These are phyloP conservation scores for Mystacornis crossleyi DNA, from an alignment of 2,113 vertebrate species.

Conservation along the genomic window DNA sequence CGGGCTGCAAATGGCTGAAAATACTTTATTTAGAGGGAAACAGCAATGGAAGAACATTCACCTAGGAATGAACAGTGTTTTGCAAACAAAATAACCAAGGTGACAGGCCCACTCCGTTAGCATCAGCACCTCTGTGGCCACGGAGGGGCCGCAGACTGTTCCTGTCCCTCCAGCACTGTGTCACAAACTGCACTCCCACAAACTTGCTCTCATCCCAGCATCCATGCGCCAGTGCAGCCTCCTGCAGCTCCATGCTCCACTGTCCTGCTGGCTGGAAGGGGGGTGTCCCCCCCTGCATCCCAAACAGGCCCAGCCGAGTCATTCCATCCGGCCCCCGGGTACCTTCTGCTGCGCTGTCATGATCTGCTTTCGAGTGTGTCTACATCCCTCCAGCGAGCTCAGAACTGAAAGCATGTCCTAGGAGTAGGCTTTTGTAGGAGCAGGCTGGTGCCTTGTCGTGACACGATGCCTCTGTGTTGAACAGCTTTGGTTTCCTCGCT, in stretches of 20 bases:
- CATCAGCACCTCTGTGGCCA: background rate
- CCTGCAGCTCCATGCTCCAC: slow-evolving; percentile 48
- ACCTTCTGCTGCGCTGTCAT: slow-evolving; percentile 29
- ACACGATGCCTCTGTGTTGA: slow-evolving; percentile 55
- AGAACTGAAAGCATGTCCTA: slow-evolving; percentile 33
- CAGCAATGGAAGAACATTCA: background rate
- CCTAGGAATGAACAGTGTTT: background rate
- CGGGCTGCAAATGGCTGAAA: background rate
- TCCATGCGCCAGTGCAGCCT: slow-evolving; percentile 38
- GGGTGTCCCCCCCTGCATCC: background rate
- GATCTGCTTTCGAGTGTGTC: slow-evolving; percentile 36
- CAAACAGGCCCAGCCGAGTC: background rate
- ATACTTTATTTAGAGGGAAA: background rate
- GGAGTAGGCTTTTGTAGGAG: background rate
- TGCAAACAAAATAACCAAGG: background rate
- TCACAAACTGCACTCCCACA: slow-evolving; percentile 66
- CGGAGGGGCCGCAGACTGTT: background rate
- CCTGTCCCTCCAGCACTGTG: slow-evolving; percentile 40
- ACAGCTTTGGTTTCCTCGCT: slow-evolving; percentile 66
- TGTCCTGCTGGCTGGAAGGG: background rate
- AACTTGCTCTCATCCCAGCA: slow-evolving; percentile 45
- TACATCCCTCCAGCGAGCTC: background rate
- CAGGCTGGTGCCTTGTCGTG: slow-evolving; percentile 38
- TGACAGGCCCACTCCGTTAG: background rate
- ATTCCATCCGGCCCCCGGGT: slow-evolving; percentile 12